These are phyloP conservation scores for Tyrannus savana DNA, from an alignment of 2,113 vertebrate species.

Conservation along the genomic window DNA sequence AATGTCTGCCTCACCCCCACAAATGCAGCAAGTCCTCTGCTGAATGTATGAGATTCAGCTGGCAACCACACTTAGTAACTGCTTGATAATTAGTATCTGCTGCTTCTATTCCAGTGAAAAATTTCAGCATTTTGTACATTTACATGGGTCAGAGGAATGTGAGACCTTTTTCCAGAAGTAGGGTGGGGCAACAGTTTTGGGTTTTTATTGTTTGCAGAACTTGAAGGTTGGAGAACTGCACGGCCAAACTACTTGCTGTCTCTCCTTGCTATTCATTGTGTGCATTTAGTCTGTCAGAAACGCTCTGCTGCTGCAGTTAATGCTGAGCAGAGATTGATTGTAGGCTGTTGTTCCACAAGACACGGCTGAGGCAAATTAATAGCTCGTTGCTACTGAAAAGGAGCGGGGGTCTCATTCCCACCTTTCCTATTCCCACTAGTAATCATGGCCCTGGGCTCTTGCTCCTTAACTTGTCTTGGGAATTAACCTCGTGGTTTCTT, in stretches of 20 bases:
- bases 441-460: not conserved
- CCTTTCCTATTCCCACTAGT: not conserved
- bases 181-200: not conserved
- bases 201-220: not conserved
- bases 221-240: not conserved
- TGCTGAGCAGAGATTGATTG: conserved; percentile 55
- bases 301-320: conserved; percentile 28
- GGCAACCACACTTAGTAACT: not conserved
- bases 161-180: not conserved
- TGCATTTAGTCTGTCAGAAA: conserved; percentile 40
- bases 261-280: not conserved
- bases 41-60: not conserved
- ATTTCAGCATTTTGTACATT: not conserved
- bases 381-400: not conserved
- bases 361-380: conserved; percentile 43
- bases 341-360: not conserved
- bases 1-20: not conserved
- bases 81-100: not conserved
- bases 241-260: not conserved
- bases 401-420: not conserved
- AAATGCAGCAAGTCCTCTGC: not conserved
- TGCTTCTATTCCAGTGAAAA: not conserved
- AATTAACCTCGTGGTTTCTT: not conserved
- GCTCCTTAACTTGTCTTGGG: not conserved
- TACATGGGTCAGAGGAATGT: not conserved